Evolutionary conservation across 2,113 vertebrate species (phyloP).

Genomic region (Pleuronectes platessa): DNA sequence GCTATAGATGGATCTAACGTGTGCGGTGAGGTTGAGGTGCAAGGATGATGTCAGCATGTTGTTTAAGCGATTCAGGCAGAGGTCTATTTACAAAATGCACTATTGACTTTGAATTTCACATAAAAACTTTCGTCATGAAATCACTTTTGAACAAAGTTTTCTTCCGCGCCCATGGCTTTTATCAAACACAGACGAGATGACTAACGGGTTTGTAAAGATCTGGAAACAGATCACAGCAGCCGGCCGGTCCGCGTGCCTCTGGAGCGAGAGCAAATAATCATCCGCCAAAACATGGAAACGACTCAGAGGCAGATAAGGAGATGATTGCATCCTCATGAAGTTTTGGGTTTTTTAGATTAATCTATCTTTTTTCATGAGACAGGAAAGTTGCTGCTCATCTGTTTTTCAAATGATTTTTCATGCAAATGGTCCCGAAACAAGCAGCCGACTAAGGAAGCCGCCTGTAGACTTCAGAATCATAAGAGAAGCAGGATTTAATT

Average conservation of each 20-base stretch:
- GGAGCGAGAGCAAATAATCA: constrained; percentile 62
- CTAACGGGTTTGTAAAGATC: constrained; percentile 27
- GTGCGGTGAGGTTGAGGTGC: constrained; percentile 26
- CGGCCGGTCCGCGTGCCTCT: constrained; percentile 18
- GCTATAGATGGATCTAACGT: background rate
- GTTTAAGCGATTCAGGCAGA: constrained; percentile 16
- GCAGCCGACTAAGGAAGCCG: constrained; percentile 28
- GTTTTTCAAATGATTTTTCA: constrained; percentile 7
- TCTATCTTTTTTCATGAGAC: constrained; percentile 35
- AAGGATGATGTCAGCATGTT: constrained; percentile 1
- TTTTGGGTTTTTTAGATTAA: constrained; percentile 38
- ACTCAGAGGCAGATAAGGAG: constrained; percentile 56
- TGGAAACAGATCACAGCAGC: constrained; percentile 38
- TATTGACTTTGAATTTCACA: constrained; percentile 27
- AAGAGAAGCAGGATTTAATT: constrained; percentile 66
- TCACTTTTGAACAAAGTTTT: background rate
- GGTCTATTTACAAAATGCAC: background rate
- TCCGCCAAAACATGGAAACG: constrained; percentile 48
- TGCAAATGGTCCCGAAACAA: constrained; percentile 35
- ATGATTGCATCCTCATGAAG: constrained; percentile 50
- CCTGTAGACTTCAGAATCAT: constrained; percentile 61
- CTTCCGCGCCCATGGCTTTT: constrained; percentile 37
- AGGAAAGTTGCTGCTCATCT: constrained; percentile 59
- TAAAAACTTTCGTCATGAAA: constrained; percentile 38
- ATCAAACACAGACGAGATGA: constrained; percentile 38